Percentiles rank a stretch among this genome's conserved stretches.
Conservation (phyloP, 2,888 invertebrate species). For the Lithophane socia region DNA sequence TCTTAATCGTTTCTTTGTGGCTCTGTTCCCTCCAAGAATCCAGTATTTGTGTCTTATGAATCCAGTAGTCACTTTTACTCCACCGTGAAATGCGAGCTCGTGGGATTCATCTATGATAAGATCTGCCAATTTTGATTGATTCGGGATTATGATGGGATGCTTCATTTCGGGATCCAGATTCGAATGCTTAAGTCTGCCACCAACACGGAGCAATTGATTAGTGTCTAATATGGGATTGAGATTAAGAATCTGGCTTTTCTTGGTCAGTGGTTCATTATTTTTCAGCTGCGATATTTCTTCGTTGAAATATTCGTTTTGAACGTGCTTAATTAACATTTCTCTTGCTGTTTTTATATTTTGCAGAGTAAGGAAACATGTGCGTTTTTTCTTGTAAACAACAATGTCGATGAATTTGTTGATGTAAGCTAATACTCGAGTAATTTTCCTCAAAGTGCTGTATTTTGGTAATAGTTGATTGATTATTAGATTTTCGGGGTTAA, state of each 20-base stretch:
- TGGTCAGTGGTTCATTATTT: neutral
- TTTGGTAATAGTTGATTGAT: neutral
- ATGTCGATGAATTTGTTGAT: neutral
- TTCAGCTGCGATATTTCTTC: too few species aligned
- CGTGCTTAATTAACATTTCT: neutral
- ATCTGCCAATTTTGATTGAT: neutral
- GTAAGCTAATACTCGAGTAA: neutral
- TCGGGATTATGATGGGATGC: conserved; percentile 1
- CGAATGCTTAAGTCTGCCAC: neutral
- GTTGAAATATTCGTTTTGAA: too few species aligned
- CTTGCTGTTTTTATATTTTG: conserved; percentile 1
- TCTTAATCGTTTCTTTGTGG: neutral
- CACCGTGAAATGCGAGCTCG: neutral
- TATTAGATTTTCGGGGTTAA: neutral
- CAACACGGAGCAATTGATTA: neutral
- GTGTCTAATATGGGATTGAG: too few species aligned
- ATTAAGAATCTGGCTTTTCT: neutral
- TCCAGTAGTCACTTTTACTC: neutral
- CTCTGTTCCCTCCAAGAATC: conserved; percentile 4
- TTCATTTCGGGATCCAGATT: conserved; percentile 1
- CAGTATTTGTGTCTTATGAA: neutral
- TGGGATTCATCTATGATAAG: conserved; percentile 1
- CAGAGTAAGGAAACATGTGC: neutral
- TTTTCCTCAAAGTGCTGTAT: neutral
- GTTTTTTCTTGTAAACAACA: neutral